A percentile compares a stretch with the other conserved stretches of the same genome.
Evolutionary conservation across 2,888 invertebrate species (phyloP).

Genomic region (Machimus atricapillus): DNA sequence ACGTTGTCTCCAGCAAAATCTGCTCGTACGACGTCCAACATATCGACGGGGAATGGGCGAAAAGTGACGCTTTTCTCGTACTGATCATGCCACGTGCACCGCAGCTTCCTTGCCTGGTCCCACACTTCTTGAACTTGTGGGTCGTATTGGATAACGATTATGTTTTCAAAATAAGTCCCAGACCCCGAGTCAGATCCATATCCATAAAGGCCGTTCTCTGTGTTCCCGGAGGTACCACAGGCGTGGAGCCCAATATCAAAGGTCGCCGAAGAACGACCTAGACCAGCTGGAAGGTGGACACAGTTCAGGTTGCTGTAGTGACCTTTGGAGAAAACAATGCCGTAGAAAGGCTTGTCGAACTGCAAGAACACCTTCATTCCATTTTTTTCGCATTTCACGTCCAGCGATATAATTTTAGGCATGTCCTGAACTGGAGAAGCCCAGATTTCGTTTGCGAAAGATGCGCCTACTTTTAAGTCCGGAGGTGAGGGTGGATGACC

Average conservation of each 20-base stretch:
- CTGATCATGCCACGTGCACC: slow-evolving; percentile 95
- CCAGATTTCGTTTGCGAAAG: slow-evolving; percentile 77
- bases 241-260: slow-evolving; percentile 92
- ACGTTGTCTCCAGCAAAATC: slow-evolving; percentile 96
- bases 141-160: slow-evolving; percentile 92
- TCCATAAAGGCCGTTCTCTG: slow-evolving; percentile 87
- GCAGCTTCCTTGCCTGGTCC: slow-evolving; percentile 91
- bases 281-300: slow-evolving; percentile 87
- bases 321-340: slow-evolving; percentile 94
- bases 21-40: slow-evolving; percentile 92
- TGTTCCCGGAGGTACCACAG: slow-evolving; percentile 91
- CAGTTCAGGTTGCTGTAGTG: slow-evolving; percentile 93
- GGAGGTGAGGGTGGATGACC: slow-evolving; percentile 55
- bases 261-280: slow-evolving; percentile 84
- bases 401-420: slow-evolving; percentile 91
- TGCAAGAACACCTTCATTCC: slow-evolving; percentile 94
- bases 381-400: slow-evolving; percentile 93
- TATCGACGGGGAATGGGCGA: slow-evolving; percentile 93
- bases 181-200: slow-evolving; percentile 88
- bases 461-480: slow-evolving; percentile 57
- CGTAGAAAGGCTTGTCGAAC: slow-evolving; percentile 93
- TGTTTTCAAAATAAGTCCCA: slow-evolving; percentile 93
- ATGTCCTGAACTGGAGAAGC: slow-evolving; percentile 85
- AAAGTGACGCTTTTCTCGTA: slow-evolving; percentile 96
- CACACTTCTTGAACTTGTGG: slow-evolving; percentile 94